Base-by-base conservation (phyloP, 2,888 invertebrate species). In the Philereme transversata region DNA sequence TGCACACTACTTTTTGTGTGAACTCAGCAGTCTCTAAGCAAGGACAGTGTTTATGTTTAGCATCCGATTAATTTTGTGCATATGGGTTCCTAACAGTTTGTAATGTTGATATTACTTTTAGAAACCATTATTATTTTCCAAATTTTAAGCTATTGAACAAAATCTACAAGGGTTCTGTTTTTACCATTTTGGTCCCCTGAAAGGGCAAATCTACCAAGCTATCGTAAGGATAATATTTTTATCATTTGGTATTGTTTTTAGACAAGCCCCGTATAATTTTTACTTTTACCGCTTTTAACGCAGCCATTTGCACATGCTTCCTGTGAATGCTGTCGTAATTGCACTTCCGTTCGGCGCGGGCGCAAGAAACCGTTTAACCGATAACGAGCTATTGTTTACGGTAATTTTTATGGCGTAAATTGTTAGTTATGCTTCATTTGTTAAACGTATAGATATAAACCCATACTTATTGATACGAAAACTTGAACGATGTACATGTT, bases 331-430 rank as follows among this genome's bases (percentile, higher is more conserved):
- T 53, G 54, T 51, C 60, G 54, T 68, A 68, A 68, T 70, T 67
- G 57, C 64, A 57, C 61, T 72, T 72, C 69, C 72, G 69, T 60
- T 65, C 22, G 1, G 70, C 63, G 69, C 64, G 55, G 57, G 63
- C 69, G 69, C 65, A 60, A 53, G 60, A 53, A 10, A 38, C 56
- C 60, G 55, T 63, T 64, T 58, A 62, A 52, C 58, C 54, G 67
- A 66, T 71, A 68, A 68, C 67, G 62, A 61, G 45, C 63, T 53
- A 71, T 71, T 69, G 67, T 71, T 64, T 66, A 67, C 64, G 64
- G 59, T 64, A 67, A 69, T 67, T 69, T 61, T 45, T 58, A 65
- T 57, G 54, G 67, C 64, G 69, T 65, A 65, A 69, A 67, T 65
- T 60, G 66, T 56, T 62, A 55, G 62, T 61, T 62, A 71, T 65